A percentile compares a stretch with the other conserved stretches of the same genome.
phyloP scores from a whole-genome alignment of 2,797 vertebrate genomes.

The Dromococcyx pavoninus region DNA sequence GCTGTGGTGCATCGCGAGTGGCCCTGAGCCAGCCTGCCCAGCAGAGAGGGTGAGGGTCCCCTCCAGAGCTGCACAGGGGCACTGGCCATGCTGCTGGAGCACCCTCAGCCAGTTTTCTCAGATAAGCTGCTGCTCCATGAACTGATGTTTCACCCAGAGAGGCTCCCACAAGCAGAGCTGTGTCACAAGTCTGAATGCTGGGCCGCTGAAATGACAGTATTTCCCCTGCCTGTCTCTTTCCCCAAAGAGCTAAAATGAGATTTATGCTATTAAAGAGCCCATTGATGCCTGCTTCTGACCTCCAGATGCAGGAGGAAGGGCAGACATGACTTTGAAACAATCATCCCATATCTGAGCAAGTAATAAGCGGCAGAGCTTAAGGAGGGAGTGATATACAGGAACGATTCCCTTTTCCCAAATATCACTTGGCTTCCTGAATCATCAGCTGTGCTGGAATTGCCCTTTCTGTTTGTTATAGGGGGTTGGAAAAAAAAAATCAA shows the following conservation, averaged over 20 bases:
- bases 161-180: neutral
- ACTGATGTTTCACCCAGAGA: rapidly evolving
- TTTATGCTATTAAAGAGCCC: neutral
- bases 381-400: neutral
- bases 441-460: neutral
- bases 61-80: rapidly evolving
- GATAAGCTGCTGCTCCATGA: neutral
- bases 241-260: neutral
- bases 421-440: neutral
- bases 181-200: rapidly evolving
- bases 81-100: neutral
- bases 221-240: neutral
- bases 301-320: neutral
- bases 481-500: neutral
- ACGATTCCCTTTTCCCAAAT: neutral
- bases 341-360: rapidly evolving
- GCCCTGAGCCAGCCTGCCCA: constrained; percentile 42
- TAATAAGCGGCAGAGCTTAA: neutral
- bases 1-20: neutral
- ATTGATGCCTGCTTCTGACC: neutral
- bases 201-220: neutral
- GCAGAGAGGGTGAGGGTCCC: constrained; percentile 47
- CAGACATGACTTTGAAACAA: neutral
- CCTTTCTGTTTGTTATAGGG: neutral
- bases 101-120: neutral